A percentile compares a stretch with the other conserved stretches of the same genome.
phyloP scores from a whole-genome alignment of 1,140 invertebrate species.

The Drosophila obscura region DNA sequence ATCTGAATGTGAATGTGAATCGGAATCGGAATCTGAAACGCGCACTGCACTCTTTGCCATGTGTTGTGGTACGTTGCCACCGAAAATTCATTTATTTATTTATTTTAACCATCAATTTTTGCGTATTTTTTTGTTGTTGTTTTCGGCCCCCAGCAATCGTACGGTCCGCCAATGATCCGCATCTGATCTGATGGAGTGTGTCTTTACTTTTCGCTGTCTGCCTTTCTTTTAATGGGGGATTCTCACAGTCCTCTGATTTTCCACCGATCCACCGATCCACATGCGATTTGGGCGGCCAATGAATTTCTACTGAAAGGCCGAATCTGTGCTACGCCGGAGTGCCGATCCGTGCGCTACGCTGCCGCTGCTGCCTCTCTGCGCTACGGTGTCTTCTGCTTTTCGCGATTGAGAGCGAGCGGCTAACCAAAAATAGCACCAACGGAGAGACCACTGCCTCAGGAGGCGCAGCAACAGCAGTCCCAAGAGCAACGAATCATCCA shows the following conservation, averaged over 20 bases:
- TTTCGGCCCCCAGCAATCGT: slow-evolving; percentile 1
- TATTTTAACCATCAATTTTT: slow-evolving; percentile 61
- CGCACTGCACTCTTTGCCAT: slow-evolving; percentile 64
- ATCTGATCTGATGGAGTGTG: slow-evolving; percentile 48
- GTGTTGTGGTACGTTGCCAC: slow-evolving; percentile 28
- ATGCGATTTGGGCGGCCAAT: slow-evolving; percentile 72
- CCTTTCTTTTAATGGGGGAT: slow-evolving; percentile 13
- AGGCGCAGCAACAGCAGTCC: background rate
- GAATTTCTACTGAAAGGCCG: slow-evolving; percentile 70
- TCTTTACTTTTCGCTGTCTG: slow-evolving; percentile 39
- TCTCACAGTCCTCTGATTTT: slow-evolving; percentile 31
- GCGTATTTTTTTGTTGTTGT: slow-evolving; percentile 27
- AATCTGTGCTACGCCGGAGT: slow-evolving; percentile 58
- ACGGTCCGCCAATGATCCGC: slow-evolving; percentile 1
- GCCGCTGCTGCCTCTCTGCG: slow-evolving; percentile 4
- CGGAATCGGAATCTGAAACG: slow-evolving; percentile 25
- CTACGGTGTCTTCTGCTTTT: slow-evolving; percentile 55
- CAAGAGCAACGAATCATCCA: background rate
- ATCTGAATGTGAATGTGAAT: slow-evolving; percentile 7
- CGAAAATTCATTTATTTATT: slow-evolving; percentile 68
- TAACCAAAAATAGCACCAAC: slow-evolving; percentile 66
- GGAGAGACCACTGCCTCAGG: slow-evolving; percentile 29
- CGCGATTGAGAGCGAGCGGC: slow-evolving; percentile 41
- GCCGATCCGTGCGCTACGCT: slow-evolving; percentile 17
- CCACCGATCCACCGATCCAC: slow-evolving; percentile 37